Conservation (phyloP, 2,797 vertebrate species). For the Megalops cyprinoides region DNA sequence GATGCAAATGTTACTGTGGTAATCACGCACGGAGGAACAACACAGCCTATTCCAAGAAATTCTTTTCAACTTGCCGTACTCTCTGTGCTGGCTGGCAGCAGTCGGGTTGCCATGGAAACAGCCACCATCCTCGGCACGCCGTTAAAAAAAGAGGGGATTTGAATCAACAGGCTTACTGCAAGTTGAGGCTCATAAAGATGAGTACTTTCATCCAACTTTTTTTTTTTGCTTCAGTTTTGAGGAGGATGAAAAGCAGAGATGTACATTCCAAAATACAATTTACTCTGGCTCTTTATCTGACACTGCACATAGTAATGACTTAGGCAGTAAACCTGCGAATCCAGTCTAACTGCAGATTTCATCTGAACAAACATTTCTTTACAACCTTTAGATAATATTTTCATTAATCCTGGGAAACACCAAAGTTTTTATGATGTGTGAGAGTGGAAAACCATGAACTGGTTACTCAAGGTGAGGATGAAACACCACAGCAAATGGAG, state of each 20-base stretch:
- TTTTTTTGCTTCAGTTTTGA: too few relatives aligned
- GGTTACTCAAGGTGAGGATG: too few relatives aligned
- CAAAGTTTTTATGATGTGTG: too few relatives aligned
- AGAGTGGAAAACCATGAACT: too few relatives aligned
- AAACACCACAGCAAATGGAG: too few relatives aligned
- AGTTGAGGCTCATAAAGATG: constrained; percentile 44
- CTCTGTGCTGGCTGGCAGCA: constrained; percentile 64
- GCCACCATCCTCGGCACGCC: constrained; percentile 46
- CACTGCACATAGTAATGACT: too few relatives aligned
- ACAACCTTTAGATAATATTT: background rate
- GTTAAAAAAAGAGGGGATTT: constrained; percentile 60
- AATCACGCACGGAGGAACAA: constrained; percentile 36
- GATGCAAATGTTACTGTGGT: constrained; percentile 4
- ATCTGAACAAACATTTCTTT: too few relatives aligned
- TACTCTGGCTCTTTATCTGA: too few relatives aligned
- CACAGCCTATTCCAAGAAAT: constrained; percentile 52
- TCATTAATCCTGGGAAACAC: background rate
- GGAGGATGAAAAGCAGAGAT: too few relatives aligned
- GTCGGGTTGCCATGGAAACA: constrained; percentile 72
- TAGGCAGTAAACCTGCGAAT: too few relatives aligned
- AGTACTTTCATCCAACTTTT: background rate
- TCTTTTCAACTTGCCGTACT: constrained; percentile 50
- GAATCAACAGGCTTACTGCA: constrained; percentile 46
- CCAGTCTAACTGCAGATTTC: too few relatives aligned
- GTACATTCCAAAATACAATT: too few relatives aligned